A percentile compares a stretch with the other conserved stretches of the same genome.
These are phyloP conservation scores for Venusia cambrica DNA, from an alignment of 2,888 invertebrate genomes.

Conservation along the genomic window DNA sequence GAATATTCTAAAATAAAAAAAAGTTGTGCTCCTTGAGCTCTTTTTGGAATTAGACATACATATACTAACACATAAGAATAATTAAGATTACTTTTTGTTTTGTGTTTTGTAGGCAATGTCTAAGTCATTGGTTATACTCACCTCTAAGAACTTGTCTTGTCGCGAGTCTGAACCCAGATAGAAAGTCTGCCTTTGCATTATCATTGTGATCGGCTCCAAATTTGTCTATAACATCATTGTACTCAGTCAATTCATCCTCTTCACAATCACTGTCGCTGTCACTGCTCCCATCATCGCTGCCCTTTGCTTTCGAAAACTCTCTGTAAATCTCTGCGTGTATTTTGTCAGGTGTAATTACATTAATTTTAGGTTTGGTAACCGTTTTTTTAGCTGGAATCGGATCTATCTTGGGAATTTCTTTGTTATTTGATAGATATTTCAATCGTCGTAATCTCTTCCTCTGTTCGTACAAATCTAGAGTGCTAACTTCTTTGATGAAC, in stretches of 20 bases:
- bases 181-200: slow-evolving; percentile 78
- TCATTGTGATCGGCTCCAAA: slow-evolving; percentile 64
- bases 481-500: slow-evolving; percentile 65
- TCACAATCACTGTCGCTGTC: slow-evolving; percentile 76
- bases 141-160: slow-evolving; percentile 83
- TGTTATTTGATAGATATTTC: slow-evolving; percentile 55
- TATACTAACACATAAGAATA: no score
- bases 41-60: no score
- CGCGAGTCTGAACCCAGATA: slow-evolving; percentile 83
- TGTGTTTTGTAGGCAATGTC: no score
- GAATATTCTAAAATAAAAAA: no score
- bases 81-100: no score
- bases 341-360: slow-evolving; percentile 65
- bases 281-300: slow-evolving; percentile 57
- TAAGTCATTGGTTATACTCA: no score
- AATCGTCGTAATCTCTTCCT: slow-evolving; percentile 67
- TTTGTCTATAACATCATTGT: slow-evolving; percentile 76
- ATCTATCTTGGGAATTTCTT: slow-evolving; percentile 41
- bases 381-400: slow-evolving; percentile 36
- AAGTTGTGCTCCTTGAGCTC: no score
- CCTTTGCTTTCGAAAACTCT: slow-evolving; percentile 55
- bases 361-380: slow-evolving; percentile 26
- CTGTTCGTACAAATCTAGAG: slow-evolving; percentile 79
- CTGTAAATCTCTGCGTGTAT: slow-evolving; percentile 64
- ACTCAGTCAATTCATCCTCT: slow-evolving; percentile 70